A percentile compares a stretch with the other conserved stretches of the same genome.
Conservation (phyloP, 1,140 invertebrate genomes). For the Musca vetustissima region DNA sequence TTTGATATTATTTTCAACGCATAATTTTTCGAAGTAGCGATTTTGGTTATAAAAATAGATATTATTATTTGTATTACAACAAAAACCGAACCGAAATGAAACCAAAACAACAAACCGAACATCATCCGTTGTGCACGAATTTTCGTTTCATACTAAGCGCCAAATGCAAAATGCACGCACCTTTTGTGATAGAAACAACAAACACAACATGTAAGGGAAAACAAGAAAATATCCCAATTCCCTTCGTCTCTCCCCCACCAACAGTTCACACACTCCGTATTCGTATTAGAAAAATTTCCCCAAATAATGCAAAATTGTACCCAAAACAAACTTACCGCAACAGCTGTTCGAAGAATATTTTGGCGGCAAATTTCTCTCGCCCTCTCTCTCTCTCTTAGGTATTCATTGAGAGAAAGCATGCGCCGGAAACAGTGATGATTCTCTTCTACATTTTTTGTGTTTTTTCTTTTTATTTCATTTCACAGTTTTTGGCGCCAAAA, state of each 20-base stretch:
- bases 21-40: no score
- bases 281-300: neutral
- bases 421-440: no score
- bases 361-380: neutral
- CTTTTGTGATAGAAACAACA: neutral
- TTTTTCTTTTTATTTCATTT: no score
- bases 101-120: no score
- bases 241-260: neutral
- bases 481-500: no score
- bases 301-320: slow-evolving; percentile 13
- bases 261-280: neutral
- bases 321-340: slow-evolving; percentile 2
- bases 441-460: no score
- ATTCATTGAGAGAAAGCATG: no score
- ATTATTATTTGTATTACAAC: no score
- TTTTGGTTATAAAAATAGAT: no score
- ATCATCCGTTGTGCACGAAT: neutral
- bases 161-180: slow-evolving; percentile 10
- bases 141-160: slow-evolving; percentile 13
- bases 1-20: no score
- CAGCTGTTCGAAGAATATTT: slow-evolving; percentile 1
- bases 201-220: neutral
- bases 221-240: neutral
- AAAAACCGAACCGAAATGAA: no score
- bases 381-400: no score